Conservation (phyloP, 2,888 invertebrate genomes). For the Synergus laeviventris region DNA sequence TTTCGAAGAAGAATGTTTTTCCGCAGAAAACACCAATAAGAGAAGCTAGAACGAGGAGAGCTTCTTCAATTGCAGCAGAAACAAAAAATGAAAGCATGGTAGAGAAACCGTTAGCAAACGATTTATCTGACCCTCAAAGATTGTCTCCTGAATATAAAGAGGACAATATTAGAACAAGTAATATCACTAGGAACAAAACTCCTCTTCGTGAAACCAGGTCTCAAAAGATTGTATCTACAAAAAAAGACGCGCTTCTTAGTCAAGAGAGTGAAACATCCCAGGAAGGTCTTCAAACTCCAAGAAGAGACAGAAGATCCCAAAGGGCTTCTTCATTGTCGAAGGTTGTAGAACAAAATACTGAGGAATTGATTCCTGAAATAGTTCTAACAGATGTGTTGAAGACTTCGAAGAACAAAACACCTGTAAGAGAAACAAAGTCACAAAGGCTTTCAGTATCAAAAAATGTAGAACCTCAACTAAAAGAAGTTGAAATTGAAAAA, state of each 20-base stretch:
- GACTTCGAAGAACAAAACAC: not conserved
- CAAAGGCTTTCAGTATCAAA: not conserved
- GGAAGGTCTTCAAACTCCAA: not conserved
- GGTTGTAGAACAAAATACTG: not conserved
- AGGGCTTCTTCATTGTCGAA: conserved; percentile 30
- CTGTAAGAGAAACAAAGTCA: conserved; percentile 6
- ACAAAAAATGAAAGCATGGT: not conserved
- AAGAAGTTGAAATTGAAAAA: conserved; percentile 39
- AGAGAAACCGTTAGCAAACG: conserved; percentile 37
- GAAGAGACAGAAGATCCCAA: conserved; percentile 2
- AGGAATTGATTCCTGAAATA: conserved; percentile 2
- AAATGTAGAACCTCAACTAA: conserved; percentile 37
- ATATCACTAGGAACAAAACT: conserved; percentile 7
- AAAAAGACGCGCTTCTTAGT: conserved; percentile 16
- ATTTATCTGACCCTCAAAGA: conserved; percentile 43
- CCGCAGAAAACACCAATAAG: not conserved
- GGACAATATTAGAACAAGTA: not conserved
- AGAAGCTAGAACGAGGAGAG: conserved; percentile 30
- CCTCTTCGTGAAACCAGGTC: not conserved
- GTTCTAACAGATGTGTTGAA: not conserved
- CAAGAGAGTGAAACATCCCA: not conserved
- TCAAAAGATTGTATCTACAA: conserved; percentile 39
- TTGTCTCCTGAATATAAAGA: not conserved
- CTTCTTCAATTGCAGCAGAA: conserved; percentile 4
- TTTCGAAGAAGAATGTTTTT: not conserved